phyloP scores from a whole-genome alignment of 2,113 vertebrate species.

The Urocynchramus pylzowi region DNA sequence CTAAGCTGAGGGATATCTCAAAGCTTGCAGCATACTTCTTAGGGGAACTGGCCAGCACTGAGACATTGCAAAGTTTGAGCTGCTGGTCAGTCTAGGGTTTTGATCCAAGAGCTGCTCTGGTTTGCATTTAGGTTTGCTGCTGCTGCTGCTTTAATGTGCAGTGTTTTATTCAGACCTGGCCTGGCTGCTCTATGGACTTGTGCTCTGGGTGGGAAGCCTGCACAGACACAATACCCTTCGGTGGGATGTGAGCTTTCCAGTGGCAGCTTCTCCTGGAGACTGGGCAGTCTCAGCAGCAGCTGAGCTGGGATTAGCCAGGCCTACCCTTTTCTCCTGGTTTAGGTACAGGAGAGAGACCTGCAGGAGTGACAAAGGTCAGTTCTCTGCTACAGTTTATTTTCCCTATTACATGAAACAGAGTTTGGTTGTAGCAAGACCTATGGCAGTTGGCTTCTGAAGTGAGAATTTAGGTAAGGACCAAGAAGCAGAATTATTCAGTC shows the following conservation, averaged over 20 bases:
- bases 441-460: neutral
- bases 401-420: neutral
- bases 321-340: neutral
- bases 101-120: neutral
- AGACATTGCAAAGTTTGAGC: neutral
- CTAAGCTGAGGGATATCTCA: neutral
- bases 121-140: neutral
- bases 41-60: neutral
- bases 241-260: neutral
- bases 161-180: neutral
- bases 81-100: neutral
- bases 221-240: neutral
- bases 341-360: neutral
- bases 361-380: neutral
- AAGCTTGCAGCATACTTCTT: neutral
- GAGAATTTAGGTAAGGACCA: neutral
- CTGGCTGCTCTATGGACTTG: neutral
- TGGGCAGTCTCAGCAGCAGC: neutral
- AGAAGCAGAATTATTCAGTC: neutral
- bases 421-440: neutral
- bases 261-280: neutral
- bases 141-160: neutral
- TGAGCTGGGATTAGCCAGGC: neutral
- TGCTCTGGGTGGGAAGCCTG: neutral
- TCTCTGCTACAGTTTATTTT: neutral